phyloP scores from a whole-genome alignment of 2,797 vertebrate species.

The Urosaurus nigricauda region DNA sequence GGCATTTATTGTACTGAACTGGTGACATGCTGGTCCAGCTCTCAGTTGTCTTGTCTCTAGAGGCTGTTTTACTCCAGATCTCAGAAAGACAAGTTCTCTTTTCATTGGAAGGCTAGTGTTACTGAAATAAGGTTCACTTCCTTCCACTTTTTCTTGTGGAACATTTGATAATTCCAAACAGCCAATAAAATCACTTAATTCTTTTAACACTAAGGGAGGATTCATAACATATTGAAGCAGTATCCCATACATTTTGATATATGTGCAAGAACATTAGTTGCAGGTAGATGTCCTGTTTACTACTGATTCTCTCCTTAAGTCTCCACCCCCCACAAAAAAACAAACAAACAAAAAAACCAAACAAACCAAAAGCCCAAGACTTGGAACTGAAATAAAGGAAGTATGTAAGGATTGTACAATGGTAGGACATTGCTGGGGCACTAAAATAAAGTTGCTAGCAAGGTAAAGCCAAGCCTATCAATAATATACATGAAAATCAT shows the following conservation, averaged over 20 bases:
- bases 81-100: slow-evolving; percentile 12
- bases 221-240: background rate
- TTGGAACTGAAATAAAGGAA: background rate
- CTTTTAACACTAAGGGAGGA: background rate
- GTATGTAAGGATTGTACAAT: background rate
- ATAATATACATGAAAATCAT: background rate
- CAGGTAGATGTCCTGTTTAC: background rate
- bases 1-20: background rate
- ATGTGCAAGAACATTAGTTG: background rate
- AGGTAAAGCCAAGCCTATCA: background rate
- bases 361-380: background rate
- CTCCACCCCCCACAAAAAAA: too few species aligned
- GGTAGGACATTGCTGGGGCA: background rate
- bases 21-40: background rate
- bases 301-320: background rate
- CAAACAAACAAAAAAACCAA: too few species aligned
- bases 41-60: background rate
- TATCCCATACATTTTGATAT: background rate
- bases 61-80: too few species aligned
- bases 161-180: background rate
- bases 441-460: background rate
- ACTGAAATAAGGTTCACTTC: background rate
- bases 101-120: background rate
- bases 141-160: background rate
- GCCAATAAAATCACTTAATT: background rate